Evolutionary conservation across 2,888 invertebrate species (phyloP).

Genomic region (Apodemia hepburni): DNA sequence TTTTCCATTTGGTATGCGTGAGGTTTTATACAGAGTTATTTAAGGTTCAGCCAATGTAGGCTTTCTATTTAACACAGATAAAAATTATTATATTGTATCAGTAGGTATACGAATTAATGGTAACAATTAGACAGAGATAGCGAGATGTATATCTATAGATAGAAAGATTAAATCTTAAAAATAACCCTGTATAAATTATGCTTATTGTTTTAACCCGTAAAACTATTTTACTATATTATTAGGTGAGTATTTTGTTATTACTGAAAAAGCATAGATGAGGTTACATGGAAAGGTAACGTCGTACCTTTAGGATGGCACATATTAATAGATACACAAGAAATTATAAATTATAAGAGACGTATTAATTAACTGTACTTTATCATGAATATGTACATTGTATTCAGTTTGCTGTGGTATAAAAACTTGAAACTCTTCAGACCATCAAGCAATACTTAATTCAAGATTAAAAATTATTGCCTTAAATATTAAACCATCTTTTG

Average conservation of each 20-base stretch:
- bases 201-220: slow-evolving; percentile 65
- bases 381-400: slow-evolving; percentile 64
- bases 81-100: slow-evolving; percentile 1
- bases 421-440: slow-evolving; percentile 3
- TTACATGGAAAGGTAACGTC: slow-evolving; percentile 64
- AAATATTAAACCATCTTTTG: too few relatives aligned
- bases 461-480: too few relatives aligned
- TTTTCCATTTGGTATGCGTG: slow-evolving; percentile 47
- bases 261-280: slow-evolving; percentile 71
- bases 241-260: slow-evolving; percentile 73
- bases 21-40: slow-evolving; percentile 78
- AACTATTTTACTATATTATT: slow-evolving; percentile 64
- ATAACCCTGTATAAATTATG: slow-evolving; percentile 80
- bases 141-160: slow-evolving; percentile 17
- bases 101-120: slow-evolving; percentile 16
- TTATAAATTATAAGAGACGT: slow-evolving; percentile 57
- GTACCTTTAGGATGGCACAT: slow-evolving; percentile 74
- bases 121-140: slow-evolving; percentile 19
- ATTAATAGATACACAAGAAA: slow-evolving; percentile 59
- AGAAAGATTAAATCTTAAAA: slow-evolving; percentile 51
- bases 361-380: slow-evolving; percentile 70
- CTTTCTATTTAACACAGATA: neutral
- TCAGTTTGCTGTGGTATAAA: slow-evolving; percentile 25
- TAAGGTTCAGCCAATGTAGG: slow-evolving; percentile 21
- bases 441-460: slow-evolving; percentile 3